Conservation (phyloP, 1,140 invertebrate genomes). For the Apis laboriosa region DNA sequence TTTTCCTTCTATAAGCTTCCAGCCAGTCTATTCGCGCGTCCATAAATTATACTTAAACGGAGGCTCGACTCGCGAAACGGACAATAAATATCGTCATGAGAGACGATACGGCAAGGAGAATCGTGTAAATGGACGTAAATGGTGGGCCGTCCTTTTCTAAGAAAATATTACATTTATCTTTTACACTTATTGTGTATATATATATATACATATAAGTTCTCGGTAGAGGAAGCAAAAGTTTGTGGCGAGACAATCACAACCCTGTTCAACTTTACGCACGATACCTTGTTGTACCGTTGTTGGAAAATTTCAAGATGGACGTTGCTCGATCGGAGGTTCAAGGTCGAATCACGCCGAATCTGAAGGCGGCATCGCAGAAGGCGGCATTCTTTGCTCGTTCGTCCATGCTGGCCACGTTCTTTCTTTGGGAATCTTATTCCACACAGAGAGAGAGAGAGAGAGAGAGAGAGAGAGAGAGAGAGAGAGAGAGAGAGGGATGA, state of each 20-base stretch:
- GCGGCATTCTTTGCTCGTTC: constrained; percentile 56
- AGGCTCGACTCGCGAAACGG: constrained; percentile 3
- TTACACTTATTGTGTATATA: too few relatives aligned
- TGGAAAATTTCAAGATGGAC: constrained; percentile 31
- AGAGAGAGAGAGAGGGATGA: background rate
- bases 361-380: constrained; percentile 53
- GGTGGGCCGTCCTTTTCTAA: too few relatives aligned
- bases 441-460: background rate
- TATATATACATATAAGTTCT: too few relatives aligned
- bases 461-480: too few relatives aligned
- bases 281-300: background rate
- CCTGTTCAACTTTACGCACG: background rate
- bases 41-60: constrained; percentile 40
- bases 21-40: constrained; percentile 32
- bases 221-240: too few relatives aligned
- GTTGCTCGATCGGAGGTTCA: constrained; percentile 46
- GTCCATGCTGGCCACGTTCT: constrained; percentile 28
- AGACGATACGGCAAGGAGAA: background rate
- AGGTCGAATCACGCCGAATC: constrained; percentile 59
- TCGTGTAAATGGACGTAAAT: background rate
- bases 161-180: too few relatives aligned
- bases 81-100: background rate
- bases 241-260: too few relatives aligned
- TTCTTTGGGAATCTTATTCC: constrained; percentile 57
- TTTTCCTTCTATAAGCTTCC: constrained; percentile 32